A percentile compares a stretch with the other conserved stretches of the same genome.
Conservation (phyloP, 1,140 invertebrate species). For the Temnothorax nylanderi region DNA sequence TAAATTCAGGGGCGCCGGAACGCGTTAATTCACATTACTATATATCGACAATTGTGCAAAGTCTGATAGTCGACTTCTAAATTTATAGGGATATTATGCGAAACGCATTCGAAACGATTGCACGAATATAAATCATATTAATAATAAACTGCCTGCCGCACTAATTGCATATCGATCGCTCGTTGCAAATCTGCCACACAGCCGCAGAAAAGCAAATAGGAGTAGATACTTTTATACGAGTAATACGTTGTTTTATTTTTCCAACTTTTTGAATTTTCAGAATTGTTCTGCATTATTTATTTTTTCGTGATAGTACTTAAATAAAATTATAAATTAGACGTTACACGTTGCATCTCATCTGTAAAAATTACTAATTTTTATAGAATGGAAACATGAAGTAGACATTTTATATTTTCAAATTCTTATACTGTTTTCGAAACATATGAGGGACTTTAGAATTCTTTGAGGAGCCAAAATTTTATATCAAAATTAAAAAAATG, state of each 20-base stretch:
- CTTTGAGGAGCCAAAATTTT: not conserved
- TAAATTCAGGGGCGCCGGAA: not conserved
- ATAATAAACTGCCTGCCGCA: not conserved
- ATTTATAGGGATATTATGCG: not conserved
- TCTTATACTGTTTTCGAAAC: not conserved
- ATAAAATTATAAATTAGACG: not conserved
- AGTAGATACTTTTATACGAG: not conserved
- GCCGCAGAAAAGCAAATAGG: not conserved
- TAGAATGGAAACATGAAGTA: not conserved
- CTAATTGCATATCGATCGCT: not conserved
- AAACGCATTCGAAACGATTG: not conserved
- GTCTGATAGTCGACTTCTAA: not conserved
- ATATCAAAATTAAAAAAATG: not conserved
- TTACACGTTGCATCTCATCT: not conserved
- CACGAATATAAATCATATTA: not conserved
- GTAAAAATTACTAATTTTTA: not conserved
- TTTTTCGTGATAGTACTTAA: not conserved
- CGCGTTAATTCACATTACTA: constrained; percentile 6
- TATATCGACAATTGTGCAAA: not conserved
- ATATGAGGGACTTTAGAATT: not conserved
- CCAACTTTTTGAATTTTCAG: not conserved
- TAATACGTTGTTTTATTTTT: not conserved
- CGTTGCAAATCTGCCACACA: not conserved
- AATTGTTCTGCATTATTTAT: not conserved
- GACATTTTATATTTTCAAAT: not conserved